Evolutionary conservation across 2,797 vertebrate genomes (phyloP), one percentile per base, ranked within the genome.

Genomic region (Florisuga fusca): DNA sequence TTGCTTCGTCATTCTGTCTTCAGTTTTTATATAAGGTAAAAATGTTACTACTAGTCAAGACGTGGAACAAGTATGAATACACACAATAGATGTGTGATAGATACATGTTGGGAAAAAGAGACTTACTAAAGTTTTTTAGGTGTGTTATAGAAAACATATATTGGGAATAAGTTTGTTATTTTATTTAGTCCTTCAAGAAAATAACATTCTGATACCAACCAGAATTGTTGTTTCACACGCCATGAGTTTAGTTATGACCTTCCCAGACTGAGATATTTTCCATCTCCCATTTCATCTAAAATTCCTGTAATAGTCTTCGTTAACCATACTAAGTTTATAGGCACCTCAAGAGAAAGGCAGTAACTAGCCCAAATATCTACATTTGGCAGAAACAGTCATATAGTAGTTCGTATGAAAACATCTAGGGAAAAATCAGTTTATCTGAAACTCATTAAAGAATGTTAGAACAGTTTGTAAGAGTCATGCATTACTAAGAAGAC

Each of bases 181-280:
- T 89, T 58, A 80, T 38, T 34, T 78, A 74, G 64, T 38, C 67
- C 12, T 48, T 11, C 43, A 66, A 89, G 83, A 50, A 17, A 45
- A 2, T 38, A 43, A 48, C 10, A 31, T 79, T 71, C 27, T 55
- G 10, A 74, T 13, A 76, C 10, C 15, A 90, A 26, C 4, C 8
- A 1, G 0, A 73, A 93, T 51, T 94, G 66, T 29, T 29, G 68
- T 27, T 68, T 78, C 31, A 58, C 0, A 0, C 19, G 6, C 6
- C 62, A 9, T 0, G 1, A 50, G 15, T 62, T 86, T 63, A 75
- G 21, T 72, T 19, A 12, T 1, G 3, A 46, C 29, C 36, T 54
- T 67, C 12, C 43, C 18, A 55, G 62, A n/a, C 17, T 57, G 25
- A 80, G 16, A 9, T 11, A 62, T 16, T 15, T 46, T 66, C 25